These are phyloP conservation scores for Schizaphis graminum DNA, from an alignment of 2,888 invertebrate genomes.

Conservation along the genomic window DNA sequence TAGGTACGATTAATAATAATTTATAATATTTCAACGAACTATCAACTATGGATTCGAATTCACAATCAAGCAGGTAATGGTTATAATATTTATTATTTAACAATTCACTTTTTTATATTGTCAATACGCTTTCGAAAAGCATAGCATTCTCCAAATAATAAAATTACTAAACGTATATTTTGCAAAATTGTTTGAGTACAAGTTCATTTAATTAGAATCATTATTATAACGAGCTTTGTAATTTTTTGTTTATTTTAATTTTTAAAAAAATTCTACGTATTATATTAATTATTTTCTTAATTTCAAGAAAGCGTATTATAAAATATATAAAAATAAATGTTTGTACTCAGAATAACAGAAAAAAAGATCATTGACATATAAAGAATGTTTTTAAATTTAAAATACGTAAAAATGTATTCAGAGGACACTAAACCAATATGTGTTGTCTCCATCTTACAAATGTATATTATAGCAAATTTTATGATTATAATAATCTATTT, in stretches of 20 bases:
- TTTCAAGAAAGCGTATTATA: neutral
- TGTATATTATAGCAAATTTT: neutral
- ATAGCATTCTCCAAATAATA: neutral
- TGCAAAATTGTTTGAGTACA: neutral
- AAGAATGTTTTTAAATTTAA: neutral
- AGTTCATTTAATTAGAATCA: neutral
- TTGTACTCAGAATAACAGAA: neutral
- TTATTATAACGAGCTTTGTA: neutral
- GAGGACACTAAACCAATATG: neutral
- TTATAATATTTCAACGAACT: neutral
- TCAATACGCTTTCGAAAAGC: neutral
- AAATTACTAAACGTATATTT: neutral
- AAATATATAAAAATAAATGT: neutral
- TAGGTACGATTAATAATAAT: neutral
- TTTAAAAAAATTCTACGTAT: neutral
- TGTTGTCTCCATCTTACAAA: neutral
- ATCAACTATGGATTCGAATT: slow-evolving; percentile 43
- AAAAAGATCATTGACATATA: neutral
- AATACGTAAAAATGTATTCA: neutral
- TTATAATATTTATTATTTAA: neutral
- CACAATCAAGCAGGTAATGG: slow-evolving; percentile 48
- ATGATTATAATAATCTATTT: neutral
- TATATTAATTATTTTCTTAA: neutral
- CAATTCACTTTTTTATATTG: neutral
- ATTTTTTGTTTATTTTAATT: neutral